Percentiles rank a stretch among this genome's conserved stretches.
These are phyloP conservation scores for Apamea sordens DNA, from an alignment of 2,888 invertebrate genomes.

Conservation along the genomic window DNA sequence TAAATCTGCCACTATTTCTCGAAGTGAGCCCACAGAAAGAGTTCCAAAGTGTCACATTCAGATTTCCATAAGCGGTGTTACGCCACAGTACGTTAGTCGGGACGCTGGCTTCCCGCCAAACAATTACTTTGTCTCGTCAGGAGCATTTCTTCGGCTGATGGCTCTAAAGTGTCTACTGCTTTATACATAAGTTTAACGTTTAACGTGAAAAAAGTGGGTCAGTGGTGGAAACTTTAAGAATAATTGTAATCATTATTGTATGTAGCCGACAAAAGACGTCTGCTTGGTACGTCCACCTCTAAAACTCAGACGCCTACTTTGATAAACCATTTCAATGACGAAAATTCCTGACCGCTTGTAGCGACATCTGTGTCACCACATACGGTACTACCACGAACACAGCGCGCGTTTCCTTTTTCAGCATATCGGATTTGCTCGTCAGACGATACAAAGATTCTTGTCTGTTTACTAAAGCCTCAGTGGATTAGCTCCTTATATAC, in stretches of 20 bases:
- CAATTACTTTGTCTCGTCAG: constrained; percentile 88
- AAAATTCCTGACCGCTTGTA: not conserved
- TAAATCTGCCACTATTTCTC: constrained; percentile 49
- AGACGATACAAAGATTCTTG: not conserved
- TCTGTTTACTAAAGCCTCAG: constrained; percentile 13
- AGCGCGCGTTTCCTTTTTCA: not conserved
- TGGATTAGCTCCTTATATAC: constrained; percentile 24
- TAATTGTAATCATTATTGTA: not conserved
- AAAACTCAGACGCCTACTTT: too few relatives aligned
- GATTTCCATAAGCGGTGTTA: constrained; percentile 75
- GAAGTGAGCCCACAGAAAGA: constrained; percentile 57
- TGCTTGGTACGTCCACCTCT: not conserved
- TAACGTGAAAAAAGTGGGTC: constrained; percentile 55
- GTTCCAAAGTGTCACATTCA: constrained; percentile 76
- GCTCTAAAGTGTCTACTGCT: constrained; percentile 75
- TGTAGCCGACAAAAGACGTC: too few relatives aligned
- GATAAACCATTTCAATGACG: not conserved
- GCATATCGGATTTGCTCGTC: not conserved
- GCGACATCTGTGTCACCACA: not conserved
- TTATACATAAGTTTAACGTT: constrained; percentile 62
- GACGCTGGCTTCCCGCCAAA: constrained; percentile 83
- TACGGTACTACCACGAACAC: not conserved
- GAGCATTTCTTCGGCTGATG: constrained; percentile 82
- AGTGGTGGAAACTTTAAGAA: constrained; percentile 12
- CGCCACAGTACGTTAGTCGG: constrained; percentile 62